Evolutionary conservation across 1,140 invertebrate species (phyloP), one percentile per base, ranked within the genome.

Genomic region (Muscidifurax raptorellus): DNA sequence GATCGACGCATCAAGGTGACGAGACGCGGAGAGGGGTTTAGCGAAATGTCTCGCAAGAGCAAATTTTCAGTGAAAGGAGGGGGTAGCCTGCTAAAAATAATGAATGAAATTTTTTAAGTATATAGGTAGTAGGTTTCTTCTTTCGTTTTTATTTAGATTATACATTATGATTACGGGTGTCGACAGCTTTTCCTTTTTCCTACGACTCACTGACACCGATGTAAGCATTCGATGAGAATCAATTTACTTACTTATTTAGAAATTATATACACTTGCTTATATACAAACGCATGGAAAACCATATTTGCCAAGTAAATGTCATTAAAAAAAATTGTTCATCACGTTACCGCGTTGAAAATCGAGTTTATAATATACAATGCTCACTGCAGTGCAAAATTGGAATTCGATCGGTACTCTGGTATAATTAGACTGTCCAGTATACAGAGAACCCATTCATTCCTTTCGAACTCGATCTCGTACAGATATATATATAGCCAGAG

Each of bases 401-500:
- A 77, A 83, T 27, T 71, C 3, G 28, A 83, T 71, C 74, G 27
- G 18, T 32, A 0, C n/a, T 7, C 7, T n/a, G 25, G 36, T 0
- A 52, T 83, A 83, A 77, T 77, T 83, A 83, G 59, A 7, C 52
- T 59, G 6, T n/a, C 18, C 15, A 0, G n/a, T n/a, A n/a, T n/a
- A n/a, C n/a, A n/a, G 9, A 25, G 59, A 78, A 64, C 44, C 22
- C 59, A 82, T 64, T 82, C n/a, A 30, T 77, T 71, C 18, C 25
- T 59, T 36, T 59, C 25, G 28, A 82, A 82, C 72, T 25, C 27
- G 59, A 83, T 71, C 71, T 72, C n/a, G n/a, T n/a, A n/a, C n/a
- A n/a, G n/a, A n/a, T 18, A 0, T n/a, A 7, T 25, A 76, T 72
- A 22, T 59, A 7, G 52, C 7, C 32, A 59, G 27, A 22, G 72